These are phyloP conservation scores for Uria lomvia DNA, from an alignment of 2,113 vertebrate genomes.

Conservation along the genomic window DNA sequence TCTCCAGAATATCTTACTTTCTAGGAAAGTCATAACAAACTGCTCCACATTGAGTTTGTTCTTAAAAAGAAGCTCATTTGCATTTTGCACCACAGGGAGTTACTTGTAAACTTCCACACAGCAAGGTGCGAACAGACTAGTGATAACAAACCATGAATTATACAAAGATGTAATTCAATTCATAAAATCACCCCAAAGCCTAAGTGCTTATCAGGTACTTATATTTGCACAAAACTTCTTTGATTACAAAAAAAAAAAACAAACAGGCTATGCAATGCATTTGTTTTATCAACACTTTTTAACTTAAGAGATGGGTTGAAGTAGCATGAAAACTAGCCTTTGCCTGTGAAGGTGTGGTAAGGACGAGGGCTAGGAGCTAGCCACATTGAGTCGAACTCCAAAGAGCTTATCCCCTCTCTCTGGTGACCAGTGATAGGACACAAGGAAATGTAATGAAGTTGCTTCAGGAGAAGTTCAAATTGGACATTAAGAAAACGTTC, in stretches of 20 bases:
- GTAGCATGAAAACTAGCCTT: neutral
- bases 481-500: neutral
- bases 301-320: neutral
- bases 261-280: neutral
- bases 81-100: neutral
- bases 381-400: neutral
- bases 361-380: neutral
- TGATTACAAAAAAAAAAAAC: neutral
- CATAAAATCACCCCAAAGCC: neutral
- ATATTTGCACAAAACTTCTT: neutral
- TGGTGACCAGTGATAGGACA: neutral
- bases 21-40: neutral
- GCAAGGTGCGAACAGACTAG: neutral
- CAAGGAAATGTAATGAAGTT: rapidly evolving
- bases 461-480: rapidly evolving
- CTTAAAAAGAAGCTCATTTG: neutral
- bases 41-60: neutral
- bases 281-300: neutral
- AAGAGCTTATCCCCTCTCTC: neutral
- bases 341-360: neutral
- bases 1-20: neutral
- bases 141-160: neutral
- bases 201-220: neutral
- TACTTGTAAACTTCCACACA: constrained; percentile 2
- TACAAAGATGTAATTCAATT: neutral